Conservation (phyloP, 1,140 invertebrate genomes). For the Heliconius hermathena region DNA sequence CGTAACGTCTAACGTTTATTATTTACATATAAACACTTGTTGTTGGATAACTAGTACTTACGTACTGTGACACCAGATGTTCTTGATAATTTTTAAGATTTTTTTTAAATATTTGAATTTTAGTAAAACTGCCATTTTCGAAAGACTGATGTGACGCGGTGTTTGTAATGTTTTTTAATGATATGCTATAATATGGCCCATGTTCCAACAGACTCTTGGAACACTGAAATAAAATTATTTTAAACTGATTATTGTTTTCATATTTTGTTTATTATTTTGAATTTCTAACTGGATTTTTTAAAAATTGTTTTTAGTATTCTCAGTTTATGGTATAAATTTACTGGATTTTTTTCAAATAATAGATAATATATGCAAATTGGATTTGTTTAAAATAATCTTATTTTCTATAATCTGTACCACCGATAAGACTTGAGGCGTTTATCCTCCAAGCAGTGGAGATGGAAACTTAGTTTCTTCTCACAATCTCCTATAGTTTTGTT, state of each 20-base stretch:
- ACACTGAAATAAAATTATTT: conserved; percentile 17
- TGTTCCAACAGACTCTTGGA: background rate
- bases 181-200: background rate
- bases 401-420: conserved; percentile 32
- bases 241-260: conserved; percentile 13
- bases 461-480: conserved; percentile 55
- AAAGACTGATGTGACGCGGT: conserved; percentile 49
- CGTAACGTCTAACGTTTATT: conserved; percentile 20
- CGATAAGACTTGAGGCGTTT: conserved; percentile 45
- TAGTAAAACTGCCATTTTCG: background rate
- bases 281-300: background rate
- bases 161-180: conserved; percentile 7
- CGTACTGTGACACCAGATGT: conserved; percentile 25
- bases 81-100: conserved; percentile 10
- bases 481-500: conserved; percentile 46
- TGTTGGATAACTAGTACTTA: conserved; percentile 28
- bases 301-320: background rate
- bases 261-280: conserved; percentile 8
- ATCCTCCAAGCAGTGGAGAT: conserved; percentile 44
- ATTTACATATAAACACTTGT: conserved; percentile 23
- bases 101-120: background rate
- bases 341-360: background rate
- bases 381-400: background rate
- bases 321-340: background rate
- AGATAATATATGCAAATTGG: background rate